A percentile compares a stretch with the other conserved stretches of the same genome.
These are phyloP conservation scores for Drosophila fuyamai DNA, from an alignment of 1,140 invertebrate species.

Conservation along the genomic window DNA sequence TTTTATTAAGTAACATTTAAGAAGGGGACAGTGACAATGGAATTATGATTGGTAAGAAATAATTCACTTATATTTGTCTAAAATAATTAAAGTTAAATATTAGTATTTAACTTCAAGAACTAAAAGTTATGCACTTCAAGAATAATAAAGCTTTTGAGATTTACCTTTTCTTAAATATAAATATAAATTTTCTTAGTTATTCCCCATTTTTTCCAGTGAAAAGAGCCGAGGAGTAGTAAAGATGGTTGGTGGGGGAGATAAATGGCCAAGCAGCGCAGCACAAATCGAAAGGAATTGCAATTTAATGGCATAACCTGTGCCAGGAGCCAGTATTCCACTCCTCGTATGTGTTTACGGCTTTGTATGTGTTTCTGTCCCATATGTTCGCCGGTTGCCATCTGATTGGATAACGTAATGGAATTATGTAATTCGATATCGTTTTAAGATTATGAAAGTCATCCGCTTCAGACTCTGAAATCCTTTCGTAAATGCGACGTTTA, in stretches of 20 bases:
- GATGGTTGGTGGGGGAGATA: constrained; percentile 42
- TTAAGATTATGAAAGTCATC: constrained; percentile 31
- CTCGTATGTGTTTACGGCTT: not conserved
- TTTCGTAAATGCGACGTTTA: constrained; percentile 23
- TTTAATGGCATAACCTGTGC: constrained; percentile 74
- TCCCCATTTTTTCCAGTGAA: not conserved
- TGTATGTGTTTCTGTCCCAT: constrained; percentile 20
- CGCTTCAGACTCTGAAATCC: constrained; percentile 2
- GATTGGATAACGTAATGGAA: constrained; percentile 51
- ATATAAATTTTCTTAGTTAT: no score
- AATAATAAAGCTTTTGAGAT: no score
- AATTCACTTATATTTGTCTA: no score
- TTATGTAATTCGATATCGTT: constrained; percentile 39
- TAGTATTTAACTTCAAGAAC: no score
- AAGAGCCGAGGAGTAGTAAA: not conserved
- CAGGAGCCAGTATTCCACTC: constrained; percentile 30
- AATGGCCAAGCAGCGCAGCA: constrained; percentile 64
- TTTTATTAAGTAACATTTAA: not conserved
- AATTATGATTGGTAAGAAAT: no score
- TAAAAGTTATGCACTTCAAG: no score
- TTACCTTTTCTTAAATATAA: no score
- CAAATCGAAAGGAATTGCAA: constrained; percentile 80
- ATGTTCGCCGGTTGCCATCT: constrained; percentile 40
- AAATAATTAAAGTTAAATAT: no score
- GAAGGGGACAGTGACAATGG: no score